Percentiles rank a stretch among this genome's conserved stretches.
phyloP scores from a whole-genome alignment of 2,797 vertebrate species.

The Rhabdophis nuchalis region DNA sequence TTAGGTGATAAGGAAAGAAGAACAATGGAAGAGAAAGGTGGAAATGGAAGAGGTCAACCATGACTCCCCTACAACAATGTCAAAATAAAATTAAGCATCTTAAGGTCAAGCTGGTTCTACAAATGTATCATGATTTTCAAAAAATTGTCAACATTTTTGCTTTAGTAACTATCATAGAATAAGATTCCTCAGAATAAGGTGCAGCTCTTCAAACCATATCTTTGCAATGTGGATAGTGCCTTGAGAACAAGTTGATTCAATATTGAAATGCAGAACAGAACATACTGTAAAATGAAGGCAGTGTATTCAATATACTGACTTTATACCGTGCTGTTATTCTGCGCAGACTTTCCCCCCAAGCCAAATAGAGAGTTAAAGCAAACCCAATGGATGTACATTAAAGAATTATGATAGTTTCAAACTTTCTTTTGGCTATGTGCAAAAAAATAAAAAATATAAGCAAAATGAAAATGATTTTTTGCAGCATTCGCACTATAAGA shows the following conservation, averaged over 20 bases:
- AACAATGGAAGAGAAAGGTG: neutral
- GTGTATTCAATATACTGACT: neutral
- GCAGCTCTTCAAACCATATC: neutral
- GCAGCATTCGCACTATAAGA: constrained; percentile 30
- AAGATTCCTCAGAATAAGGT: neutral
- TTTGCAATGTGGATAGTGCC: neutral
- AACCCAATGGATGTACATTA: neutral
- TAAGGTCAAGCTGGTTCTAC: neutral
- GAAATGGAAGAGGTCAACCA: neutral
- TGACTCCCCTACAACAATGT: neutral
- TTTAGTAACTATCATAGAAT: neutral
- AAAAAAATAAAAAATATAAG: neutral
- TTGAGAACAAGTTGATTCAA: neutral
- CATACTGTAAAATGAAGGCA: neutral
- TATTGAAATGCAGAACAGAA: neutral
- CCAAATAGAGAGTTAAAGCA: neutral
- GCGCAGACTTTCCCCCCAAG: neutral
- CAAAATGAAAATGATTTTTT: constrained; percentile 23
- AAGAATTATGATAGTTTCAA: neutral
- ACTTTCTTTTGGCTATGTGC: neutral
- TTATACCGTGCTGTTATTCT: neutral
- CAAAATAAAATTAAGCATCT: neutral
- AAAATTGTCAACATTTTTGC: neutral
- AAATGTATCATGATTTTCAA: neutral
- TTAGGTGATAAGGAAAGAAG: neutral